phyloP scores from a whole-genome alignment of 2,888 invertebrate genomes.

The Phorcus lineatus region DNA sequence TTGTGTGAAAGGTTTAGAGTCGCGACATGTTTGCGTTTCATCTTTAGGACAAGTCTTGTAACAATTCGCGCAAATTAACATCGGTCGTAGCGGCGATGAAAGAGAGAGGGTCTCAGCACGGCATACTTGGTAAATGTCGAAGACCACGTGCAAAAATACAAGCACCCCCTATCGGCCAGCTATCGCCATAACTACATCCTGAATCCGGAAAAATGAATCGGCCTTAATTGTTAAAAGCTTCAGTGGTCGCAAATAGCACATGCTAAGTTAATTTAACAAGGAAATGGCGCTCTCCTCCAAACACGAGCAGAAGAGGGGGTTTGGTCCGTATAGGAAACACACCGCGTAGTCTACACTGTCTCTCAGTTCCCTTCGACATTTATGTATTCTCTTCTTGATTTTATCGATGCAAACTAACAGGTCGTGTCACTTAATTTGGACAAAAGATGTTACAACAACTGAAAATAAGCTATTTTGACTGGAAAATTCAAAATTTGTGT shows the following conservation, averaged over 20 bases:
- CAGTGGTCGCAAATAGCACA: constrained; percentile 32
- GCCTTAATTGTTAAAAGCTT: constrained; percentile 41
- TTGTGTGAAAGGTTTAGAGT: constrained; percentile 36
- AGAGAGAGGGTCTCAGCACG: constrained; percentile 11
- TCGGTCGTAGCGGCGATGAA: constrained; percentile 15
- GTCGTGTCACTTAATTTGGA: no score
- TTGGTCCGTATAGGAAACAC: background rate
- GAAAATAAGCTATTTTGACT: no score
- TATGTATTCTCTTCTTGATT: no score
- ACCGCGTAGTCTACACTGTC: background rate
- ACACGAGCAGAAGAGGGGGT: background rate
- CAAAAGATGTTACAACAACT: no score
- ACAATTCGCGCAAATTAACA: constrained; percentile 31
- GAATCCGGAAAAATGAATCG: constrained; percentile 36
- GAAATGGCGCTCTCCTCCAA: constrained; percentile 34
- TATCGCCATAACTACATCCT: constrained; percentile 36
- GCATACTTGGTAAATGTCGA: constrained; percentile 35
- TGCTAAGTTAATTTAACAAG: constrained; percentile 37
- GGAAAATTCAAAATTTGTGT: no score
- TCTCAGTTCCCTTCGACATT: no score
- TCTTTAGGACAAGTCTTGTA: constrained; percentile 34
- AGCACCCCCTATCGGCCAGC: constrained; percentile 41
- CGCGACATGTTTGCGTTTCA: constrained; percentile 35
- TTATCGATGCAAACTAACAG: no score
- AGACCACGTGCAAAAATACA: constrained; percentile 37